Base-by-base conservation (phyloP, 2,888 invertebrate genomes). In the Eurytoma adleriae region DNA sequence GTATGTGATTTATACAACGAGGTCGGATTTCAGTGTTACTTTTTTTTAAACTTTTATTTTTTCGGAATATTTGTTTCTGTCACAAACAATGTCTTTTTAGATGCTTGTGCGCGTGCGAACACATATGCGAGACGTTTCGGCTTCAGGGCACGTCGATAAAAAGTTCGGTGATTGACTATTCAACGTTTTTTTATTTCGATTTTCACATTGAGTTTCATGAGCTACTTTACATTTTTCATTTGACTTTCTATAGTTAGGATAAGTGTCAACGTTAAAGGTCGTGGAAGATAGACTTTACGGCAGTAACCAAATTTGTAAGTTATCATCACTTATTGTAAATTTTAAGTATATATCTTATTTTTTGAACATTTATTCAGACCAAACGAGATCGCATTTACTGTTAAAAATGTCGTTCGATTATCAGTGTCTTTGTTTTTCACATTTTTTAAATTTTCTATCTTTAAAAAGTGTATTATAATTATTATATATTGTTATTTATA, bases 11-110 rank as follows among this genome's bases (percentile, higher is more conserved):
- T 73, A 66, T 61, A 69, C 7, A 40, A 20, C 64, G 27, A 74
- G 61, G 61, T 77, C 57, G 50, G 70, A 66, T 78, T 81, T 85
- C 82, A 83, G 83, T 85, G 83, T 85, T 40, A 10, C 10, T 40
- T 30, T 30, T 7, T 75, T 85, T 71, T 84, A 79, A 84, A 84
- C 83, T 79, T 84, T 79, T 83, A 81, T 82, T 83, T 83, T 76
- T 83, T 78, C 84, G 86, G 87, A 88, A 88, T 87, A 86, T 87
- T 87, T 86, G 85, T 87, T 84, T 86, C 83, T 85, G 83, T 85
- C 85, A 85, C 84, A 74, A 85, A 84, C 85, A 84, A 73, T 85
- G 64, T 83, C 67, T 85, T 73, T 83, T 82, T 87, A 86, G 84
- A 87, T 85, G 85, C 87, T 82, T 83, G 85, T 85, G 86, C 84